Evolutionary conservation across 2,888 invertebrate genomes (phyloP).

Genomic region (Nezara viridula): DNA sequence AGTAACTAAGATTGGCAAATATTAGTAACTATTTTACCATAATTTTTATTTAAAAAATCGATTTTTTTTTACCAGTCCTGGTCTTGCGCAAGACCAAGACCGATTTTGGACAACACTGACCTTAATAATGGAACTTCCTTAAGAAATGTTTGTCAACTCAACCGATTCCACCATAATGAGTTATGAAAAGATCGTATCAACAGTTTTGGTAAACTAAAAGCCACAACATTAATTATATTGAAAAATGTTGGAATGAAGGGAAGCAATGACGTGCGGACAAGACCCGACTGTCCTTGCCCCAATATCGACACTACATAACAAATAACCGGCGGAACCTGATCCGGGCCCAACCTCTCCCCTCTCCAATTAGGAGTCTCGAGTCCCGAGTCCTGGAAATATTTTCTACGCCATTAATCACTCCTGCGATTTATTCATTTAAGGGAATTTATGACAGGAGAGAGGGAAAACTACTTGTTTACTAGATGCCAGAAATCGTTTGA

Average conservation of each 20-base stretch:
- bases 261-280: background rate
- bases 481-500: background rate
- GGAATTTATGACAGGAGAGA: background rate
- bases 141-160: too few species aligned
- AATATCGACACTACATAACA: constrained; percentile 1
- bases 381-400: background rate
- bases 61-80: too few species aligned
- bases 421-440: background rate
- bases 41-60: too few species aligned
- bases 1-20: too few species aligned
- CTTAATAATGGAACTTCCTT: too few species aligned
- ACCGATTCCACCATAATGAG: background rate
- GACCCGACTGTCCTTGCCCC: background rate
- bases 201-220: background rate
- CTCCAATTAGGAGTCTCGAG: background rate
- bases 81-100: too few species aligned
- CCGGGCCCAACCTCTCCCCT: background rate
- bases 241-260: background rate
- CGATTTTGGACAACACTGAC: too few species aligned
- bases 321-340: constrained; percentile 18
- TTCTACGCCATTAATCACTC: background rate
- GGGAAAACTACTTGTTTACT: background rate
- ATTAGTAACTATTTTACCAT: too few species aligned
- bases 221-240: background rate
- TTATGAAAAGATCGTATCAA: background rate